Percentiles rank a stretch among this genome's conserved stretches.
These are phyloP conservation scores for Phoeniculus purpureus DNA, from an alignment of 2,797 vertebrate genomes.

Conservation along the genomic window DNA sequence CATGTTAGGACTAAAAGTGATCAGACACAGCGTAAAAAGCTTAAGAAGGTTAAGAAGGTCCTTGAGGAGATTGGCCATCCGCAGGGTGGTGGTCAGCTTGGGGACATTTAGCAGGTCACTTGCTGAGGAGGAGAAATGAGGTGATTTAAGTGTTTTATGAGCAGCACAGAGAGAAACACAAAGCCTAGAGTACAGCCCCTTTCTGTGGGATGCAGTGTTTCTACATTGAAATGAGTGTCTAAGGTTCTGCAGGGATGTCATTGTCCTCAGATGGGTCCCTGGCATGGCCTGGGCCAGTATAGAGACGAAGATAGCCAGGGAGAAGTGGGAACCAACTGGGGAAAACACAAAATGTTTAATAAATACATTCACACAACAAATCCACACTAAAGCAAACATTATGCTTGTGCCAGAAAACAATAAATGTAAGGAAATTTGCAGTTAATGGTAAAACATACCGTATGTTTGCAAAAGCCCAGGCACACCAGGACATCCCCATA, in stretches of 20 bases:
- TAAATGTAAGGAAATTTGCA: constrained; percentile 50
- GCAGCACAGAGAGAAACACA: neutral
- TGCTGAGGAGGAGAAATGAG: neutral
- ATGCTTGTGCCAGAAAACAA: constrained; percentile 35
- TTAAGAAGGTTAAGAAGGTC: neutral
- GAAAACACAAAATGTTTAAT: neutral
- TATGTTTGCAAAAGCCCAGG: constrained; percentile 4
- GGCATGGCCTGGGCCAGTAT: neutral
- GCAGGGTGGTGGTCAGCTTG: neutral
- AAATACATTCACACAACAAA: neutral
- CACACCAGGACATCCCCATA: constrained; percentile 13
- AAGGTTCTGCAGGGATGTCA: accelerated
- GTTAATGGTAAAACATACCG: constrained; percentile 40
- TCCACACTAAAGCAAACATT: constrained; percentile 6
- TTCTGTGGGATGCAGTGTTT: neutral
- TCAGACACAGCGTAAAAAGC: neutral
- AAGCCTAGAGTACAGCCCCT: neutral
- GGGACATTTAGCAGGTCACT: neutral
- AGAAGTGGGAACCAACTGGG: neutral
- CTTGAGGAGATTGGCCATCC: neutral
- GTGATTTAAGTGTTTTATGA: neutral
- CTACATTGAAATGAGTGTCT: neutral
- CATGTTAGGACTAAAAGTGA: neutral
- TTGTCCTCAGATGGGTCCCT: neutral
- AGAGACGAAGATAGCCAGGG: neutral